Conservation (phyloP, 2,113 vertebrate species). For the Plecotus auritus region DNA sequence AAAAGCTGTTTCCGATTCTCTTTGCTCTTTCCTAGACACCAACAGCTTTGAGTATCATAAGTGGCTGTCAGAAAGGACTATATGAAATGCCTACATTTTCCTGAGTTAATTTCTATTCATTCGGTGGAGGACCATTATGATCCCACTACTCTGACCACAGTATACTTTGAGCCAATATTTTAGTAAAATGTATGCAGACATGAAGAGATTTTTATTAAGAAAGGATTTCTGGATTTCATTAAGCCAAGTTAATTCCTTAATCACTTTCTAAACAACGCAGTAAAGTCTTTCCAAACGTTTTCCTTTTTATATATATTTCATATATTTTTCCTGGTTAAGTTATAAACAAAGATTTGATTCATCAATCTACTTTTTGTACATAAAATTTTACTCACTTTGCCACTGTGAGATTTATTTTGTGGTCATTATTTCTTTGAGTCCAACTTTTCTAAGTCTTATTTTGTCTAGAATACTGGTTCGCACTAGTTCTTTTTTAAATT, state of each 20-base stretch:
- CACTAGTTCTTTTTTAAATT: background rate
- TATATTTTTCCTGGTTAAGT: background rate
- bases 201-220: conserved; percentile 1
- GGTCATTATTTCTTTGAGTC: background rate
- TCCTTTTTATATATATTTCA: background rate
- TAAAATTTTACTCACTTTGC: background rate
- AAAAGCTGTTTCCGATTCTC: conserved; percentile 26
- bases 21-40: background rate
- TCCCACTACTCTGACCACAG: background rate
- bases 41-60: background rate
- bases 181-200: background rate
- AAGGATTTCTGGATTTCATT: background rate
- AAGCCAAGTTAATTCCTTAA: background rate
- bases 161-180: background rate
- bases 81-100: background rate
- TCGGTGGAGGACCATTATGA: background rate
- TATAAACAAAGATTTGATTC: background rate
- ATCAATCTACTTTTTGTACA: background rate
- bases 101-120: background rate
- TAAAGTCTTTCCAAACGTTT: background rate
- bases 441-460: background rate
- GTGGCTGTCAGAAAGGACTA: background rate
- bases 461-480: background rate
- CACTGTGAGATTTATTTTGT: background rate
- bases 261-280: background rate